Conservation (phyloP, 2,797 vertebrate genomes). For the Hipposideros larvatus region DNA sequence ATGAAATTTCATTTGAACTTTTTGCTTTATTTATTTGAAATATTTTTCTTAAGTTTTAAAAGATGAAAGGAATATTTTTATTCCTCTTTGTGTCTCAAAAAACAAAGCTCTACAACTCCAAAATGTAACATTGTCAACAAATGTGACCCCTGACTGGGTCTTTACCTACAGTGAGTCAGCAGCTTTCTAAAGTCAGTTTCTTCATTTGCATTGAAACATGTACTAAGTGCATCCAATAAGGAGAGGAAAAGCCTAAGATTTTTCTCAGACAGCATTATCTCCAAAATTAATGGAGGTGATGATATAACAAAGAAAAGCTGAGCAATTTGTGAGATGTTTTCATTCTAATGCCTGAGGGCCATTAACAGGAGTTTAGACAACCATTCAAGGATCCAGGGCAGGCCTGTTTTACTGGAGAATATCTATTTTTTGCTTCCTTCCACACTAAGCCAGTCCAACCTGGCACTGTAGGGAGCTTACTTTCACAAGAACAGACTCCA, state of each 20-base stretch:
- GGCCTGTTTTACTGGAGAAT: neutral
- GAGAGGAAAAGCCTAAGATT: neutral
- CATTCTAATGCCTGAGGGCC: neutral
- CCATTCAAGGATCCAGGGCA: rapidly evolving
- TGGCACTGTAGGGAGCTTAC: neutral
- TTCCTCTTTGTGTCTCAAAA: neutral
- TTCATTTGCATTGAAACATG: neutral
- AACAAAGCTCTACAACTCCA: neutral
- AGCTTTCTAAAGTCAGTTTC: neutral
- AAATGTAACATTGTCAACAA: too few relatives aligned
- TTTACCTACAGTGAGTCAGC: neutral
- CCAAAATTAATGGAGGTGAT: neutral
- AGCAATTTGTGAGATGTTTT: neutral
- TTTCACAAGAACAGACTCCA: neutral
- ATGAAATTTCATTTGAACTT: neutral
- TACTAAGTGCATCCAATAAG: neutral
- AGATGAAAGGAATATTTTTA: neutral
- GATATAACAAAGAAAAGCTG: neutral
- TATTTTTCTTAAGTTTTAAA: neutral
- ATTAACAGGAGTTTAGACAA: neutral
- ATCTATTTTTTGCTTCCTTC: neutral
- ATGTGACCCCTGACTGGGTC: too few relatives aligned
- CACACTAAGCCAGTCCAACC: neutral
- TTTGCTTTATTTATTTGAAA: neutral
- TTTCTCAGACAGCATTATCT: neutral